Evolutionary conservation across 1,140 invertebrate genomes (phyloP), one percentile per base, ranked within the genome.

Genomic region (Oryzaephilus surinamensis): DNA sequence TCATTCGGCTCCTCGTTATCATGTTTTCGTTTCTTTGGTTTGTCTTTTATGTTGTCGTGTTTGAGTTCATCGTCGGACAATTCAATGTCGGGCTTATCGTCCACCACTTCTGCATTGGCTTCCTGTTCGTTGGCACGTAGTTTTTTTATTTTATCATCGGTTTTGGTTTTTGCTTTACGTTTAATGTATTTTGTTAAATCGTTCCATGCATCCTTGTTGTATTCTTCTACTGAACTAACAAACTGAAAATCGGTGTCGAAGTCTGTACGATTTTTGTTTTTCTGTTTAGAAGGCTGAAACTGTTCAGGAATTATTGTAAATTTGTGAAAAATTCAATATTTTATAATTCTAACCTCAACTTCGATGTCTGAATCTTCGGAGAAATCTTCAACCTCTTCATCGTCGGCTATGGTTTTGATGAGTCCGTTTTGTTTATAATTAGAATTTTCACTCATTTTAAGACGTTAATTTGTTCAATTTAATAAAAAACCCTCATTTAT

Each of bases 181-280:
- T 74, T 73, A 16, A 90, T 85, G 77, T 14, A 74, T 73, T 34
- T 76, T 75, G 45, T 75, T 72, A 42, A 58, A 69, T 88, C 83
- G 64, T 86, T 79, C 86, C 83, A 90, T n/a, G 79, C 74, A 56
- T 86, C 81, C 60, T 71, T 71, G 58, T 85, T 86, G 54, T 87
- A 87, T 48, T 88, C 83, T 26, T 75, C 71, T 1, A 72, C 70
- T 8, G 71, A 76, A 4, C 69, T 73, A 18, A 82, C 70, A 68
- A 90, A 90, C 49, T 81, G 60, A 57, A 89, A 89, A 11, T 74
- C 73, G 14, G 69, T 71, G 52, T 82, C 73, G 54, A 89, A 85
- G 44, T 38, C 36, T 2, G 19, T 28, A 30, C 30, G 29, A 12
- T 19, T 26, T 15, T 79, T 77, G 18, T 73, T 72, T 42, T 79